These are phyloP conservation scores for Xanthorhoe designata DNA, from an alignment of 2,888 invertebrate genomes.

Conservation along the genomic window DNA sequence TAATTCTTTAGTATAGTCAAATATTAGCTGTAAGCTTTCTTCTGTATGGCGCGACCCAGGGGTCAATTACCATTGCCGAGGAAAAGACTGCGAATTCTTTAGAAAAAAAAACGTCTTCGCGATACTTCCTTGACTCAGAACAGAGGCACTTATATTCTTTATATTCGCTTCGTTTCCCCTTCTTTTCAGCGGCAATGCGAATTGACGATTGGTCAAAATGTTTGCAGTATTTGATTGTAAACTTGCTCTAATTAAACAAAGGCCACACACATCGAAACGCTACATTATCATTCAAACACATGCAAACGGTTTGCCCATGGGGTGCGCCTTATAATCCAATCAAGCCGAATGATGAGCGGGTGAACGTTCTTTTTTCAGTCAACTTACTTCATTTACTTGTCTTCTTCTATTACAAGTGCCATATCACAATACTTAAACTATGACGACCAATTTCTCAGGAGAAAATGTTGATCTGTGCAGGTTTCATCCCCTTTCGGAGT, in stretches of 20 bases:
- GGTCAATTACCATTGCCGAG: background rate
- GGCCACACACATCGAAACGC: background rate
- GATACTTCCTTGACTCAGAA: background rate
- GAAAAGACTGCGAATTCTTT: background rate
- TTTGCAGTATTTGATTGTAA: background rate
- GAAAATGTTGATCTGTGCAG: background rate
- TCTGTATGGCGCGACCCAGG: background rate
- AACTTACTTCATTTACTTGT: background rate
- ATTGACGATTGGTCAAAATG: background rate
- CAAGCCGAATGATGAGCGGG: constrained; percentile 1
- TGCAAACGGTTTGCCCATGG: background rate
- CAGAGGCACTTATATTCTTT: no score
- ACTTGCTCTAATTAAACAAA: background rate
- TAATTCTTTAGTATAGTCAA: constrained; percentile 13
- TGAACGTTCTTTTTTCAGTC: background rate
- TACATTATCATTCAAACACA: background rate
- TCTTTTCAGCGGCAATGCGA: background rate
- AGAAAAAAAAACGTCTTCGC: background rate
- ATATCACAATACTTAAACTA: background rate
- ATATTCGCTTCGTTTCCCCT: background rate
- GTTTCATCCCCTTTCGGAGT: constrained; percentile 10
- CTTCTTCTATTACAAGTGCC: background rate
- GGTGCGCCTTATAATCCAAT: background rate
- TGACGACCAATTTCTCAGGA: background rate
- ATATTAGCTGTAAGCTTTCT: constrained; percentile 12